Evolutionary conservation across 1,140 invertebrate genomes (phyloP), one percentile per base, ranked within the genome.

Genomic region (Bombus superbus): DNA sequence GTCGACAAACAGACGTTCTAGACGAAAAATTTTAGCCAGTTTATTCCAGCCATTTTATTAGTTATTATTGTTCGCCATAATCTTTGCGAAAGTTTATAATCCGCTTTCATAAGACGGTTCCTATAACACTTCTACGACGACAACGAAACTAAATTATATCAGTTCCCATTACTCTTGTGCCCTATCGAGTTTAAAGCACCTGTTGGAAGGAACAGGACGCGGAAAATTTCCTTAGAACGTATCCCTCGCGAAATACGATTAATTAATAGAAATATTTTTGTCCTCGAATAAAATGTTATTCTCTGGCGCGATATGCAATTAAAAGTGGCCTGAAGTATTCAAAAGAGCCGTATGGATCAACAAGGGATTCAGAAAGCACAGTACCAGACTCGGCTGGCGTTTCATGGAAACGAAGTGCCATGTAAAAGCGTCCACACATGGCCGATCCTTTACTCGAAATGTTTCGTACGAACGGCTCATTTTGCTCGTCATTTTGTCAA

Each of bases 71-170:
- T 32, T 47, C n/a, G 8, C 32, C 22, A 25, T 38, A 18, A 74
- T 74, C 42, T 64, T 68, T 11, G 10, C 42, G 32, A 66, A 59
- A 79, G 64, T 79, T 79, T 15, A 44, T 66, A 62, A 66, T 64
- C 76, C 57, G 28, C 59, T 78, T 78, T 35, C 18, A 18, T 18
- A 38, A 66, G 15, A 78, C 59, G 62, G 62, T 57, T 79, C n/a
- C n/a, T 42, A 62, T 44, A 42, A 9, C 22, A 38, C 8, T 0
- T 42, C 28, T 64, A 42, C 42, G 40, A 79, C 32, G 32, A 32
- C 47, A 68, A 44, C 11, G 11, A 44, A 47, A 79, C 35, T 68
- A 68, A 68, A 62, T 77, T 22, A 62, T n/a, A 40, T 40, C 38
- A 47, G 6, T 57, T 13, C 3, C n/a, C 53, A 35, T 79, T 68